Base-by-base conservation (phyloP, 2,797 vertebrate species). In the Notolabrus celidotus region DNA sequence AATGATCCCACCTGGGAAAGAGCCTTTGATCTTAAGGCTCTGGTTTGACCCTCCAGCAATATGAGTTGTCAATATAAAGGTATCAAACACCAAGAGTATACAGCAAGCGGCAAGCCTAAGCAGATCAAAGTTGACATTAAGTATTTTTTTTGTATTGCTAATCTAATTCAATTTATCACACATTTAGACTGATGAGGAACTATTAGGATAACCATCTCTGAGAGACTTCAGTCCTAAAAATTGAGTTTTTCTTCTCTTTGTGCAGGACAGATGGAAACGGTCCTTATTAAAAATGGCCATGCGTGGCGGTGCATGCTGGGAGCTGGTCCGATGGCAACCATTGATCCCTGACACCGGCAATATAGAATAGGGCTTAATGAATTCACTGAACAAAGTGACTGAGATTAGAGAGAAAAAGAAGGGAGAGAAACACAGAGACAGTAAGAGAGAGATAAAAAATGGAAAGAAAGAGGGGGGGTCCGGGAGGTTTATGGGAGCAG, bases 351-450 rank as follows among this genome's bases (percentile, higher is more conserved):
- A 90, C 88, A 80, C 69, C 7, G 16, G 61, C 57, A 56, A 84
- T 87, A 88, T 86, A 88, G 80, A 82, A 86, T 49, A 62, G 67
- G 68, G 46, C 41, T 81, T 90, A 92, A 93, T 92, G 84, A 92
- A 92, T 91, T 88, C 79, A 80, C 46, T 80, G 81, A 86, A 88
- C 84, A 89, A 88, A 90, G 86, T 85, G 85, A 75, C 25, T 58
- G 74, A 88, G 90, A 89, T 90, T 84, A 89, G 63, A 89, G 77
- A 61, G 81, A 36, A 66, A 76, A 77, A 46, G 15, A 7, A 69
- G 63, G 8, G 50, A 69, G 57, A 77, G 69, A 67, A 56, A 76
- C 47, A 60, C 55, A 77, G 72, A 69, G 71, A 83, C 45, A 71
- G 77, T 71, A 79, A 74, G 50, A 74, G 58, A 83, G 22, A 61